These are phyloP conservation scores for Acridotheres tristis DNA, from an alignment of 2,797 vertebrate species.

Conservation along the genomic window DNA sequence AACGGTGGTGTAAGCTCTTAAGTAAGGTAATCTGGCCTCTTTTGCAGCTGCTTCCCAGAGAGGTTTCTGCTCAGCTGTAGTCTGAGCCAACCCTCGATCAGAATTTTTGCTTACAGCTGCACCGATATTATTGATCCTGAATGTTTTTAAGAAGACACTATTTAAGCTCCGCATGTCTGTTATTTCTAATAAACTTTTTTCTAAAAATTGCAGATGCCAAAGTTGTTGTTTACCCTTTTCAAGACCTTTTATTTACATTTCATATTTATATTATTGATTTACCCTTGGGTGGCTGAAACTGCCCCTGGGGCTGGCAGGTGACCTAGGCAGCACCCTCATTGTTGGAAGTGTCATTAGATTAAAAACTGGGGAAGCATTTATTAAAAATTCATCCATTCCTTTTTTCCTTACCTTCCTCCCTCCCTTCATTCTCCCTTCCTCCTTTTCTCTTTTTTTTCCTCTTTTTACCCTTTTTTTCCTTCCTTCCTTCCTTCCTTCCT, in stretches of 20 bases:
- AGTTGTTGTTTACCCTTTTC: background rate
- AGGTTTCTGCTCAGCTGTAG: background rate
- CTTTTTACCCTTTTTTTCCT: too few species aligned
- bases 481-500: too few species aligned
- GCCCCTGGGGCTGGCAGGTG: background rate
- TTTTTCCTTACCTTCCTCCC: background rate
- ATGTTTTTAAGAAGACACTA: background rate
- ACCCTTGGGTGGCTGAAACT: background rate
- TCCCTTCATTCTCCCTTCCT: too few species aligned
- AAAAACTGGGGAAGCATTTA: background rate
- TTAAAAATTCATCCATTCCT: background rate
- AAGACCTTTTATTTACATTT: background rate
- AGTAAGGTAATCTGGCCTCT: background rate
- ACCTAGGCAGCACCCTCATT: background rate
- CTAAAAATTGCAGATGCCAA: background rate
- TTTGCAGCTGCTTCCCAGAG: background rate
- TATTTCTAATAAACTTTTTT: background rate
- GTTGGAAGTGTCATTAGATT: background rate
- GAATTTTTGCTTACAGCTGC: background rate
- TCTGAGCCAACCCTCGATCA: background rate
- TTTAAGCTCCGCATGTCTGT: background rate
- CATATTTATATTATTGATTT: background rate
- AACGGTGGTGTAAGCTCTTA: background rate
- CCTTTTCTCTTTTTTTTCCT: too few species aligned
- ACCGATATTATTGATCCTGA: background rate